phyloP scores from a whole-genome alignment of 2,113 vertebrate species.

The Macrotus californicus region DNA sequence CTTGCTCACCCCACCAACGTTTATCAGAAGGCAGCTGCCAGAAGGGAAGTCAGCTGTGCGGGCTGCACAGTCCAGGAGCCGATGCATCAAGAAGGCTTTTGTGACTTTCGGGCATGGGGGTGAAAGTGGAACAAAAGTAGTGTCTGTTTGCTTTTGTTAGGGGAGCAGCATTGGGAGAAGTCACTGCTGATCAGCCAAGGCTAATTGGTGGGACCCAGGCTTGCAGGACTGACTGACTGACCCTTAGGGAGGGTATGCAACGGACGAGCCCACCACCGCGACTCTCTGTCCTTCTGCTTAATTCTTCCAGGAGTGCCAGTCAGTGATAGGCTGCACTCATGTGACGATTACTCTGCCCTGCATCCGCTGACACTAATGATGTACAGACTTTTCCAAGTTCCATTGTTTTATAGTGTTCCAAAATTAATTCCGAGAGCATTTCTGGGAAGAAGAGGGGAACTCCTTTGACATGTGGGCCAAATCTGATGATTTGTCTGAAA shows the following conservation, averaged over 20 bases:
- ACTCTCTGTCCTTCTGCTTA: constrained; percentile 38
- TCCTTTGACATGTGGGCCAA: constrained; percentile 56
- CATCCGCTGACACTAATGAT: constrained; percentile 65
- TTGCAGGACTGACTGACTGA: constrained; percentile 64
- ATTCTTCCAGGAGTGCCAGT: constrained; percentile 44
- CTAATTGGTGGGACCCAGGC: constrained; percentile 22
- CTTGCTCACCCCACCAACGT: neutral
- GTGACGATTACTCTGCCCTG: constrained; percentile 66
- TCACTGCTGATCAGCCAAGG: constrained; percentile 47
- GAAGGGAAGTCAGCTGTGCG: neutral
- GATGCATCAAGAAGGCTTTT: constrained; percentile 63
- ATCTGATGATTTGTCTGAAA: constrained; percentile 53
- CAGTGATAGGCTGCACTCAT: constrained; percentile 62
- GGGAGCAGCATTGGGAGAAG: constrained; percentile 50
- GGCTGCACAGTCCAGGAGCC: constrained; percentile 16
- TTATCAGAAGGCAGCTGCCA: neutral
- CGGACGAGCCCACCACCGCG: constrained; percentile 54
- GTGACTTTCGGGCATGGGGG: constrained; percentile 59
- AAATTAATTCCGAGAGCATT: constrained; percentile 69
- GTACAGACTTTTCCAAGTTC: constrained; percentile 68
- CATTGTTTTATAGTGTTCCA: constrained; percentile 67
- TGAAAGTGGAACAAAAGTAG: constrained; percentile 66
- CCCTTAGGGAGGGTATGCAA: constrained; percentile 44
- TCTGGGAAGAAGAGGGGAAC: constrained; percentile 73
- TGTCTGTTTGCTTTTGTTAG: constrained; percentile 49